phyloP scores from a whole-genome alignment of 2,797 vertebrate genomes.

The Spea hammondii region DNA sequence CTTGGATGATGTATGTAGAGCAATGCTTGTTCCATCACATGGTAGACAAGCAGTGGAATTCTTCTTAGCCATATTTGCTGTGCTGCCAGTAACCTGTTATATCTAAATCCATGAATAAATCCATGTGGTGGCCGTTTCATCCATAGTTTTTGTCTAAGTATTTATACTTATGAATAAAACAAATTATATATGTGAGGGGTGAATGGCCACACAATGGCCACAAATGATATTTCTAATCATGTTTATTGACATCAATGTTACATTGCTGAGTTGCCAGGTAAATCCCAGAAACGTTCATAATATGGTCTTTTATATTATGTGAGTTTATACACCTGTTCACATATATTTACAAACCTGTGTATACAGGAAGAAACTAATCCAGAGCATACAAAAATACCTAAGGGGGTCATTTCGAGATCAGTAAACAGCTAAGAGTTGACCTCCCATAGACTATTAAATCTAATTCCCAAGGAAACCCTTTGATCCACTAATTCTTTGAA shows the following conservation, averaged over 20 bases:
- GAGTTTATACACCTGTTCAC: conserved; percentile 29
- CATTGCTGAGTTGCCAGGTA: conserved; percentile 1
- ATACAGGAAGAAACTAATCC: conserved; percentile 38
- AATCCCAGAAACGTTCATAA: neutral
- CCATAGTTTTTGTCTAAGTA: too few species aligned
- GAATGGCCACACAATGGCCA: too few species aligned
- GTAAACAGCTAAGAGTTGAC: conserved; percentile 45
- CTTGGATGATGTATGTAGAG: too few species aligned
- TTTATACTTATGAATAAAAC: too few species aligned
- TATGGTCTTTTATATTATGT: neutral
- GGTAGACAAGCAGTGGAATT: too few species aligned
- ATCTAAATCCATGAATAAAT: too few species aligned
- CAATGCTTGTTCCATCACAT: too few species aligned
- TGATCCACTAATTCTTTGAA: conserved; percentile 46
- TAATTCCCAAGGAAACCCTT: conserved; percentile 42
- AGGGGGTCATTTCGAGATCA: conserved; percentile 44
- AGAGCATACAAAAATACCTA: conserved; percentile 28
- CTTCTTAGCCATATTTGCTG: too few species aligned
- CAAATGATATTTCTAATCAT: too few species aligned
- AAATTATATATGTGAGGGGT: too few species aligned
- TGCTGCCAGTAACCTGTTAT: too few species aligned
- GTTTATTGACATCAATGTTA: neutral
- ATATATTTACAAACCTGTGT: conserved; percentile 21
- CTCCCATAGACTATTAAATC: conserved; percentile 41
- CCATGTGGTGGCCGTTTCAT: too few species aligned